Evolutionary conservation across 2,113 vertebrate genomes (phyloP).

Genomic region (Callithrix jacchus): DNA sequence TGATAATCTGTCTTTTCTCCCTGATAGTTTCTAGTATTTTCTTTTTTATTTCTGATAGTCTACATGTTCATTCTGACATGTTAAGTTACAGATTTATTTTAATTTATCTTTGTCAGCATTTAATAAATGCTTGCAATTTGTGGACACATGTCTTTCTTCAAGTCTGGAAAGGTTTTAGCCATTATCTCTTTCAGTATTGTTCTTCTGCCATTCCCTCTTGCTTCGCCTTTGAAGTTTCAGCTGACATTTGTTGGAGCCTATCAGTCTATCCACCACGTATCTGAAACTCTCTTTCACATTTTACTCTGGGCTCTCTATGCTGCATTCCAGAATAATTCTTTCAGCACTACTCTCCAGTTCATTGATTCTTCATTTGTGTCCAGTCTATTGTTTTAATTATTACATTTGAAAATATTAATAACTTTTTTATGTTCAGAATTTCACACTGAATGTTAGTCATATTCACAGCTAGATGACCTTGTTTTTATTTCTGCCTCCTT

Average conservation of each 20-base stretch:
- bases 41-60: background rate
- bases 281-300: background rate
- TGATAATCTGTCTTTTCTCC: background rate
- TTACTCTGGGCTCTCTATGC: background rate
- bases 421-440: slow-evolving; percentile 7
- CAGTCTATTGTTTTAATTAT: background rate
- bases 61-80: background rate
- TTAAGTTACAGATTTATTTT: background rate
- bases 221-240: background rate
- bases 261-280: background rate
- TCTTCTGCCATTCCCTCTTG: background rate
- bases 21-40: background rate
- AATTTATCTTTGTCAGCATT: background rate
- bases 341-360: background rate
- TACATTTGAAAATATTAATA: background rate
- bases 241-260: background rate
- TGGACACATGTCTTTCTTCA: background rate
- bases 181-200: background rate
- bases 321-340: background rate
- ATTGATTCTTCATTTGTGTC: background rate
- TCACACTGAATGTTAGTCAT: background rate
- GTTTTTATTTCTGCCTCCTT: background rate
- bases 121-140: background rate
- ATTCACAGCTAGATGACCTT: background rate
- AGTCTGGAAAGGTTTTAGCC: background rate